Conservation (phyloP, 1,140 invertebrate genomes). For the Saccostrea cuccullata region DNA sequence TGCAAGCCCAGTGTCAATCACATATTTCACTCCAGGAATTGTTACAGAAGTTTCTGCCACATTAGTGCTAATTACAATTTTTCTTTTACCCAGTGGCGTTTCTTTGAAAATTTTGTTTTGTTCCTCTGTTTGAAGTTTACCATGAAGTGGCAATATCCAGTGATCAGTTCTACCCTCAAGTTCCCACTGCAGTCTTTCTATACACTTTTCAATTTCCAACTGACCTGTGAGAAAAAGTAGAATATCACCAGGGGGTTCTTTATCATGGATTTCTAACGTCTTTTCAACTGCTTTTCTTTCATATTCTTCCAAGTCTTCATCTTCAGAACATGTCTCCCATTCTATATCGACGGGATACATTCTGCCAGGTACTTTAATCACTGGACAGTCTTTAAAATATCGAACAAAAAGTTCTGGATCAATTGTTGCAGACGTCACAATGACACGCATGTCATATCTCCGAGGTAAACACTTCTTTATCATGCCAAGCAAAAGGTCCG, state of each 20-base stretch:
- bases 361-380: slow-evolving; percentile 94
- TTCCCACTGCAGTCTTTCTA: slow-evolving; percentile 56
- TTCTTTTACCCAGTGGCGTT: slow-evolving; percentile 63
- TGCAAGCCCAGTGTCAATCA: slow-evolving; percentile 75
- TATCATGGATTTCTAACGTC: slow-evolving; percentile 96
- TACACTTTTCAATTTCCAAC: slow-evolving; percentile 72
- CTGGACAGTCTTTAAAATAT: slow-evolving; percentile 96
- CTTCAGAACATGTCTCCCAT: slow-evolving; percentile 89
- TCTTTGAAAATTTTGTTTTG: slow-evolving; percentile 84
- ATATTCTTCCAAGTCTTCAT: slow-evolving; percentile 90
- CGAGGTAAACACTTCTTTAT: slow-evolving; percentile 81
- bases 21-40: slow-evolving; percentile 75
- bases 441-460: slow-evolving; percentile 69
- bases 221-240: slow-evolving; percentile 93
- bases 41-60: slow-evolving; percentile 78
- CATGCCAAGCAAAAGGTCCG: slow-evolving; percentile 93
- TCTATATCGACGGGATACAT: slow-evolving; percentile 94
- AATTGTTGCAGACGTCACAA: slow-evolving; percentile 78
- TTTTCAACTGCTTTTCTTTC: slow-evolving; percentile 96
- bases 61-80: slow-evolving; percentile 77
- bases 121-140: slow-evolving; percentile 95
- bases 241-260: slow-evolving; percentile 94
- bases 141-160: slow-evolving; percentile 89
- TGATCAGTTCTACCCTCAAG: slow-evolving; percentile 49
- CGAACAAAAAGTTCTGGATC: slow-evolving; percentile 80